A percentile compares a stretch with the other conserved stretches of the same genome.
phyloP scores from a whole-genome alignment of 2,888 invertebrate species.

The Chrysodeixis includens region DNA sequence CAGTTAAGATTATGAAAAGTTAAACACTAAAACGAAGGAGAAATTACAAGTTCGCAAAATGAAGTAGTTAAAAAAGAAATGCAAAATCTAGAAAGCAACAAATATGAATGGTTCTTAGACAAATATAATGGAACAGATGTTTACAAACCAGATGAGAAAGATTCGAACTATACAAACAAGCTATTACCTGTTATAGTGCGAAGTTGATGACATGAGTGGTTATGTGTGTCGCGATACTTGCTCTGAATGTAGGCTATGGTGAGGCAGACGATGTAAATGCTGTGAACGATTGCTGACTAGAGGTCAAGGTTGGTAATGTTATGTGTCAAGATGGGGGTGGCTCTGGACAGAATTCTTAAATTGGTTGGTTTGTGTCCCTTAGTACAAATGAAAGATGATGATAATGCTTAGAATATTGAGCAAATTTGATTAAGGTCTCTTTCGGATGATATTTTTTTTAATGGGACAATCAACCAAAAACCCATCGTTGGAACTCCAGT shows the following conservation, averaged over 20 bases:
- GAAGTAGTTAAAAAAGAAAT: neutral
- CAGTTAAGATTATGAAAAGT: neutral
- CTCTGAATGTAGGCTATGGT: conserved; percentile 19
- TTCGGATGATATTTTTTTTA: no score
- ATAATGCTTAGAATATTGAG: no score
- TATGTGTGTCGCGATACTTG: conserved; percentile 28
- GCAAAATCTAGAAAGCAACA: conserved; percentile 5
- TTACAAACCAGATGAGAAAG: conserved; percentile 8
- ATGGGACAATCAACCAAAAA: no score
- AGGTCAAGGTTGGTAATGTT: neutral
- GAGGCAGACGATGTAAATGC: conserved; percentile 18
- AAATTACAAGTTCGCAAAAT: neutral
- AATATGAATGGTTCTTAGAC: neutral
- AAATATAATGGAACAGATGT: neutral
- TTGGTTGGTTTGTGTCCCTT: no score
- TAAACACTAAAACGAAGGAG: neutral
- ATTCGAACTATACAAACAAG: conserved; percentile 5
- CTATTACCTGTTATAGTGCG: conserved; percentile 21
- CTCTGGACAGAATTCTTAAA: neutral
- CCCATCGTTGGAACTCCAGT: no score
- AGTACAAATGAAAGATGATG: no score
- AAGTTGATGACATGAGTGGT: conserved; percentile 22
- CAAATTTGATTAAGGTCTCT: no score
- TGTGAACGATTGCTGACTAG: neutral
- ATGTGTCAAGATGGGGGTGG: neutral